phyloP scores from a whole-genome alignment of 2,888 invertebrate species.

The Malachius bipustulatus region DNA sequence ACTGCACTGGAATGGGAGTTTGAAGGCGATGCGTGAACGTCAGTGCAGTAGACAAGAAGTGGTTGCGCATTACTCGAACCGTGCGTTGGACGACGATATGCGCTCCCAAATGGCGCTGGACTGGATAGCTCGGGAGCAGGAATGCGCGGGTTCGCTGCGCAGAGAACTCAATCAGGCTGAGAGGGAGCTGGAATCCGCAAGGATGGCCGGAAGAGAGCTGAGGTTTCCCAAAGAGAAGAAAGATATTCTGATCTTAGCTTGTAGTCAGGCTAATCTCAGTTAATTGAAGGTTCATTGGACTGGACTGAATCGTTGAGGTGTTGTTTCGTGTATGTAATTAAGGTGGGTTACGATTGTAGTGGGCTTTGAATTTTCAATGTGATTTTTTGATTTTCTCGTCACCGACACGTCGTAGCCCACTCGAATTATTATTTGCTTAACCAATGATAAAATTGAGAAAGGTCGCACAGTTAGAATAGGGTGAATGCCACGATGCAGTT shows the following conservation, averaged over 20 bases:
- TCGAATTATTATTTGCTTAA: too few species aligned
- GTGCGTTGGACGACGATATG: conserved; percentile 90
- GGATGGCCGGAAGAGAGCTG: conserved; percentile 79
- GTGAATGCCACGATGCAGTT: too few species aligned
- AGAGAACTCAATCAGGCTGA: conserved; percentile 76
- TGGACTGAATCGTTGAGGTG: not conserved
- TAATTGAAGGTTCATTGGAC: conserved; percentile 18
- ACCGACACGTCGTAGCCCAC: too few species aligned
- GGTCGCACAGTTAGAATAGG: too few species aligned
- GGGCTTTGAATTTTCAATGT: too few species aligned
- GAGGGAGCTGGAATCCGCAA: conserved; percentile 72
- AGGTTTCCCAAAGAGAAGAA: conserved; percentile 93
- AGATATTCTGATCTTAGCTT: conserved; percentile 82
- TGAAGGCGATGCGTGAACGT: conserved; percentile 88
- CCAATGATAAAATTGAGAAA: too few species aligned
- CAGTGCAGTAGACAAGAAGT: conserved; percentile 90
- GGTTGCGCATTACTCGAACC: conserved; percentile 85
- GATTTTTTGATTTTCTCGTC: too few species aligned
- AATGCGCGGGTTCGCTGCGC: conserved; percentile 61
- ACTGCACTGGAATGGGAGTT: conserved; percentile 92
- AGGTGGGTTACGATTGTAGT: too few species aligned
- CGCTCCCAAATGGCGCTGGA: conserved; percentile 91
- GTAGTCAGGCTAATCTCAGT: conserved; percentile 59
- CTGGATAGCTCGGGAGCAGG: conserved; percentile 79
- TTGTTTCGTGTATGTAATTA: too few species aligned